phyloP scores from a whole-genome alignment of 1,140 invertebrate species.

The Lepidurus packardi region DNA sequence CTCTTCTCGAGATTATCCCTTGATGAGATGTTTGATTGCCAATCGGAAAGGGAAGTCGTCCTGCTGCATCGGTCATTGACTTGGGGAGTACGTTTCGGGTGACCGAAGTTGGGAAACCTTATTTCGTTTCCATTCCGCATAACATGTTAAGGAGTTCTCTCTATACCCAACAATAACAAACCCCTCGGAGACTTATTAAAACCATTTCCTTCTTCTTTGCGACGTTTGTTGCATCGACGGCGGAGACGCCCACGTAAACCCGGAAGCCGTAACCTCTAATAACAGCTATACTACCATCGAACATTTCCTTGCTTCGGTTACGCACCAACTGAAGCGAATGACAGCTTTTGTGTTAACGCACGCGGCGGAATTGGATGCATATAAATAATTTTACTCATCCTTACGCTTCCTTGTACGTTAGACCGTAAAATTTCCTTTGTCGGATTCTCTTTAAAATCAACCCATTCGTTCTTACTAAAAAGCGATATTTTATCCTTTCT shows the following conservation, averaged over 20 bases:
- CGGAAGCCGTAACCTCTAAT: background rate
- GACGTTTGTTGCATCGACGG: background rate
- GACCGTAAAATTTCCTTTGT: too few relatives aligned
- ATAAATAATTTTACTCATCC: too few relatives aligned
- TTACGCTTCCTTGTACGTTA: too few relatives aligned
- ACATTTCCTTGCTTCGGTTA: background rate
- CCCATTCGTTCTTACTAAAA: too few relatives aligned
- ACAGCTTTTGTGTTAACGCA: background rate
- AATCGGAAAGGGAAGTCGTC: background rate
- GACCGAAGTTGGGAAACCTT: background rate
- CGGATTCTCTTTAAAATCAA: too few relatives aligned
- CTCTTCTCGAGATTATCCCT: too few relatives aligned
- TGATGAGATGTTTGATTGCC: constrained; percentile 1
- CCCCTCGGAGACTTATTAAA: background rate
- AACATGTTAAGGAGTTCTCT: background rate
- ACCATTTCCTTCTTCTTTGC: background rate
- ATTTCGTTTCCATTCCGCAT: background rate
- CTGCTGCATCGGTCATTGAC: background rate
- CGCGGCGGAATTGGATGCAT: background rate
- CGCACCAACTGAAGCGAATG: background rate
- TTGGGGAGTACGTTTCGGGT: constrained; percentile 5
- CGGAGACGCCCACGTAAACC: constrained; percentile 7
- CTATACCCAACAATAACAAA: background rate
- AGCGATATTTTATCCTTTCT: too few relatives aligned
- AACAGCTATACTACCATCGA: background rate